phyloP scores from a whole-genome alignment of 2,113 vertebrate genomes.

The Notothenia rossii region DNA sequence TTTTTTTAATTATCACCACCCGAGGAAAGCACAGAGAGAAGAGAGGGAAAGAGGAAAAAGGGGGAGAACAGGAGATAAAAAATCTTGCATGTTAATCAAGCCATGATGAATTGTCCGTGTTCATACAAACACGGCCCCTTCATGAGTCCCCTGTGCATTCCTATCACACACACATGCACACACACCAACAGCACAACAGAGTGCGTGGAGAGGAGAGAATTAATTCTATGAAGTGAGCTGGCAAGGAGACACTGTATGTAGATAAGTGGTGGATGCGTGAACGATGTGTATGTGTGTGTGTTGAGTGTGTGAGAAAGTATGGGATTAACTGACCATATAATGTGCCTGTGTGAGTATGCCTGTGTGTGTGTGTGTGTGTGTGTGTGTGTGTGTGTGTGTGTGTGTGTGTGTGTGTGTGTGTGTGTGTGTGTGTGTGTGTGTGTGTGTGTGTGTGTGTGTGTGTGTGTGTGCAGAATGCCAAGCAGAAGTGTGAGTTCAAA shows the following conservation, averaged over 20 bases:
- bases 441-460: conserved; percentile 18
- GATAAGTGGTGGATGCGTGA: conserved; percentile 56
- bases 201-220: conserved; percentile 75
- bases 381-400: conserved; percentile 25
- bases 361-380: conserved; percentile 24
- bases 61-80: conserved; percentile 42
- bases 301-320: conserved; percentile 23
- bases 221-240: conserved; percentile 80
- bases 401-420: conserved; percentile 25
- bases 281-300: conserved; percentile 22
- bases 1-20: conserved; percentile 78
- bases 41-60: conserved; percentile 10
- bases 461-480: conserved; percentile 10
- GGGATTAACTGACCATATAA: conserved; percentile 42
- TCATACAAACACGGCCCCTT: conserved; percentile 78
- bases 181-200: conserved; percentile 54
- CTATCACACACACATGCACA: conserved; percentile 6
- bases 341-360: neutral
- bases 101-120: conserved; percentile 81
- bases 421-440: conserved; percentile 17
- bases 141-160: conserved; percentile 79
- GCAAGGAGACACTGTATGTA: conserved; percentile 66
- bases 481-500: conserved; percentile 4
- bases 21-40: conserved; percentile 46
- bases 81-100: conserved; percentile 83